Percentiles rank a stretch among this genome's conserved stretches.
phyloP scores from a whole-genome alignment of 2,113 vertebrate genomes.

The Menidia beryllina region DNA sequence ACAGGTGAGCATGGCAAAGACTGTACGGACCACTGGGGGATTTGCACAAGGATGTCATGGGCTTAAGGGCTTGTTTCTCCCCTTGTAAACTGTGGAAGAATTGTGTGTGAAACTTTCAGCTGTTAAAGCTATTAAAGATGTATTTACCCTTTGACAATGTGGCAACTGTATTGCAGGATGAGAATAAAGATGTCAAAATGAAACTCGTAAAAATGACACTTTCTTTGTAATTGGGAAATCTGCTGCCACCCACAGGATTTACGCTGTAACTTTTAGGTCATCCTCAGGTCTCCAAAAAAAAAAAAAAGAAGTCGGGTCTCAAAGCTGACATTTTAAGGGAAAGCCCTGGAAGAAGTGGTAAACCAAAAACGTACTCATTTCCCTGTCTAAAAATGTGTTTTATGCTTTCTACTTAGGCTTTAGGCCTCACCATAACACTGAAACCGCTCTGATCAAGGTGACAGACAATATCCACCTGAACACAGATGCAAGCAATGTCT shows the following conservation, averaged over 20 bases:
- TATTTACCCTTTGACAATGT: slow-evolving; percentile 79
- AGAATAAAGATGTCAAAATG: slow-evolving; percentile 79
- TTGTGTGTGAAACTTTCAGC: slow-evolving; percentile 68
- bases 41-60: slow-evolving; percentile 66
- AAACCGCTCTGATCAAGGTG: too few species aligned
- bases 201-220: slow-evolving; percentile 18
- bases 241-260: slow-evolving; percentile 66
- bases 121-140: slow-evolving; percentile 80
- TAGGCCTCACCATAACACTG: too few species aligned
- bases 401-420: too few species aligned
- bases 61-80: slow-evolving; percentile 67
- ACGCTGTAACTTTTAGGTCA: too few species aligned
- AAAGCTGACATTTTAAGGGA: too few species aligned
- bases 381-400: too few species aligned
- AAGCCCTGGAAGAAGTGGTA: too few species aligned
- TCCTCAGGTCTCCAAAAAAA: background rate
- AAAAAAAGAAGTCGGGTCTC: rapidly evolving
- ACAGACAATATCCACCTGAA: too few species aligned
- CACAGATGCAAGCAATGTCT: too few species aligned
- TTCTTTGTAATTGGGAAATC: slow-evolving; percentile 3
- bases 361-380: too few species aligned
- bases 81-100: slow-evolving; percentile 63
- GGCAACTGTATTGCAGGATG: slow-evolving; percentile 76
- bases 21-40: slow-evolving; percentile 42
- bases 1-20: slow-evolving; percentile 59